Evolutionary conservation across 2,113 vertebrate genomes (phyloP).

Genomic region (Mixornis gularis): DNA sequence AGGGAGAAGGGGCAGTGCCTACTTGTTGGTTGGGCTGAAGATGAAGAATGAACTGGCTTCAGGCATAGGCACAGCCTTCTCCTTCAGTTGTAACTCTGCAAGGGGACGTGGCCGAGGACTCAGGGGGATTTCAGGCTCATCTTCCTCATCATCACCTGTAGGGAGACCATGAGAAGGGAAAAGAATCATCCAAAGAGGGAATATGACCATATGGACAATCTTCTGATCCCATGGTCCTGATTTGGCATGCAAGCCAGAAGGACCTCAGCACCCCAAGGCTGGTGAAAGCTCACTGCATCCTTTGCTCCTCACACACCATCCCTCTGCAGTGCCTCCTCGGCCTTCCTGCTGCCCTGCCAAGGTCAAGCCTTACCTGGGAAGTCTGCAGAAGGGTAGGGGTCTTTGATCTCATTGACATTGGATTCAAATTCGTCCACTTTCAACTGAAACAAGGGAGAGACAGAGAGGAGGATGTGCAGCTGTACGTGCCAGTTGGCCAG

Average conservation of each 20-base stretch:
- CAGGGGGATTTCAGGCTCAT: conserved; percentile 89
- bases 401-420: conserved; percentile 96
- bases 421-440: conserved; percentile 98
- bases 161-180: background rate
- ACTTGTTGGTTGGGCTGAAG: conserved; percentile 97
- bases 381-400: conserved; percentile 95
- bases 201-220: background rate
- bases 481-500: background rate
- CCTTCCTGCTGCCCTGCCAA: background rate
- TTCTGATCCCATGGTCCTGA: background rate
- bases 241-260: background rate
- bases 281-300: background rate
- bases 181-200: background rate
- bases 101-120: conserved; percentile 92
- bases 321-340: background rate
- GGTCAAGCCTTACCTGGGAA: conserved; percentile 84
- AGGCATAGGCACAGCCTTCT: conserved; percentile 94
- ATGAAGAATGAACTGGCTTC: conserved; percentile 95
- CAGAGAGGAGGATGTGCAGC: background rate
- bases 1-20: conserved; percentile 4
- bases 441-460: conserved; percentile 73
- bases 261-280: background rate
- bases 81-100: conserved; percentile 94
- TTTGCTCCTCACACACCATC: background rate
- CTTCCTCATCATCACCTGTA: conserved; percentile 93